phyloP scores from a whole-genome alignment of 2,888 invertebrate species.

The Amphiduros pacificus region DNA sequence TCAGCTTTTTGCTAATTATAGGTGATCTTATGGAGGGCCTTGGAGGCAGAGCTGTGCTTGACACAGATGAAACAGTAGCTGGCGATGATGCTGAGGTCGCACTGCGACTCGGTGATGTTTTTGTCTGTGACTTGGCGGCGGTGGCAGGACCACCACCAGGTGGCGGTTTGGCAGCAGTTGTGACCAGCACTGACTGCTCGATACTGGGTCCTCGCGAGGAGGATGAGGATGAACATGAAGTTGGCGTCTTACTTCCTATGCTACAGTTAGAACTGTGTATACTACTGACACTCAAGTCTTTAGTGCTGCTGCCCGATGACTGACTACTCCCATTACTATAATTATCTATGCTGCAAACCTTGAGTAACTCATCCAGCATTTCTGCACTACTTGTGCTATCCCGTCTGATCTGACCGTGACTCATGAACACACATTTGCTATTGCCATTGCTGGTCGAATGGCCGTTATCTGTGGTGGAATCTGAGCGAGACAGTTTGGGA shows the following conservation, averaged over 20 bases:
- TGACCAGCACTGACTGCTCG: neutral
- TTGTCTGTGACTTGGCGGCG: no score
- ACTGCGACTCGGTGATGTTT: no score
- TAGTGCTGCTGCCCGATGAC: constrained; percentile 7
- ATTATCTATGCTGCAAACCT: constrained; percentile 8
- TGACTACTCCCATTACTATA: constrained; percentile 14
- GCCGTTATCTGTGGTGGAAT: neutral
- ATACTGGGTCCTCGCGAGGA: no score
- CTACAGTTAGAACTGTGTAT: constrained; percentile 13
- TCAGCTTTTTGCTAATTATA: no score
- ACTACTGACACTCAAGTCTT: constrained; percentile 7
- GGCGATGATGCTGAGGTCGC: no score
- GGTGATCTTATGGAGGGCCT: no score
- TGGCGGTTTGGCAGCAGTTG: neutral
- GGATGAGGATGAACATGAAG: neutral
- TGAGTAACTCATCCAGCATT: constrained; percentile 10
- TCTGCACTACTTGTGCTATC: constrained; percentile 2
- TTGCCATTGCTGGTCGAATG: neutral
- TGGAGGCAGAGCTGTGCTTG: no score
- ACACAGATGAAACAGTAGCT: no score
- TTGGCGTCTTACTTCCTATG: neutral
- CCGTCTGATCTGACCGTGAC: constrained; percentile 9
- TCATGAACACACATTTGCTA: constrained; percentile 4
- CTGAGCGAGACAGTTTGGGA: constrained; percentile 16
- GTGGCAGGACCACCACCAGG: no score